phyloP scores from a whole-genome alignment of 1,140 invertebrate species.

The Anthonomus grandis region DNA sequence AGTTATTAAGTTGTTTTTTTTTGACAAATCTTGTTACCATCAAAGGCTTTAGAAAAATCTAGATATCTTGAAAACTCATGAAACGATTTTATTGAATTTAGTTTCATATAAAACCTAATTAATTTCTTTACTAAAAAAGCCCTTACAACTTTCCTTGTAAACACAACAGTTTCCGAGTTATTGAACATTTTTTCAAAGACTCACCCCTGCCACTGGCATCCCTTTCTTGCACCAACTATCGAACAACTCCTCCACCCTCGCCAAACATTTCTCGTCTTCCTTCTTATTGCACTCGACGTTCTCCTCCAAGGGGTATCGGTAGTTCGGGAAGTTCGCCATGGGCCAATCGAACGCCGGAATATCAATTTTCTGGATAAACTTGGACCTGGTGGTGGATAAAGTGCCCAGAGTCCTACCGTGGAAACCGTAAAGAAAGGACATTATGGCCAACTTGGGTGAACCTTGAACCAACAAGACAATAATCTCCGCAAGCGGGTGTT shows the following conservation, averaged over 20 bases:
- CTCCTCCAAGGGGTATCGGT: constrained; percentile 90
- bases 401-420: constrained; percentile 85
- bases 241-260: constrained; percentile 74
- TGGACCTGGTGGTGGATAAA: constrained; percentile 88
- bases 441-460: constrained; percentile 75
- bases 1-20: too few relatives aligned
- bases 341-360: constrained; percentile 88
- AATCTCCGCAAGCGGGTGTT: too few relatives aligned
- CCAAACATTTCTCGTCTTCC: constrained; percentile 70
- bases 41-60: too few relatives aligned
- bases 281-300: constrained; percentile 71
- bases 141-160: too few relatives aligned
- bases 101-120: too few relatives aligned
- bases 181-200: too few relatives aligned
- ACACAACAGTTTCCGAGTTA: too few relatives aligned
- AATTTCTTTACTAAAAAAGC: too few relatives aligned
- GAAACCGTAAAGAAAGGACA: constrained; percentile 87
- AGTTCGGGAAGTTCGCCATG: constrained; percentile 51
- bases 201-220: constrained; percentile 78
- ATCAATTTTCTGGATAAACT: constrained; percentile 94
- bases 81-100: too few relatives aligned
- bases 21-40: too few relatives aligned
- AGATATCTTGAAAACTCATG: too few relatives aligned
- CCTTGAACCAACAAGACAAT: constrained; percentile 52
- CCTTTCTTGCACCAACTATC: constrained; percentile 71